Evolutionary conservation across 2,888 invertebrate species (phyloP).

Genomic region (Drosophila colorata): DNA sequence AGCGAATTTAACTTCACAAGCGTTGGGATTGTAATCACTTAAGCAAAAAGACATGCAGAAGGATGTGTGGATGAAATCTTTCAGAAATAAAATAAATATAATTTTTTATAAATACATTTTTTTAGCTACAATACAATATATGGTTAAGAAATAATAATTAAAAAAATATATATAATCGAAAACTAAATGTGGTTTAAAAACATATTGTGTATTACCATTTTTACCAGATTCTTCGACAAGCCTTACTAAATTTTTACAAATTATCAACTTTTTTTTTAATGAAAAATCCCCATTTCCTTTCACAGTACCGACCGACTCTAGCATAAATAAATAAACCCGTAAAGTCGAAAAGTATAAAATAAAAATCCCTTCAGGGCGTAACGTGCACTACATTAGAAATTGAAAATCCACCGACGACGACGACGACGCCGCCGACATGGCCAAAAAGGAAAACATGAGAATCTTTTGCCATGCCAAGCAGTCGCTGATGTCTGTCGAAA

Average conservation of each 20-base stretch:
- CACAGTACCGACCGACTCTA: slow-evolving; percentile 51
- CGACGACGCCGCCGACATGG: slow-evolving; percentile 34
- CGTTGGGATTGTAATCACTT: background rate
- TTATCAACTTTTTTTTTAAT: too few relatives aligned
- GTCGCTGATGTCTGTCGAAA: slow-evolving; percentile 36
- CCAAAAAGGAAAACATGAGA: slow-evolving; percentile 70
- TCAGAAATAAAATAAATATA: too few relatives aligned
- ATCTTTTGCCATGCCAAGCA: slow-evolving; percentile 62
- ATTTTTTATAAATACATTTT: too few relatives aligned
- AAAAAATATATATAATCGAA: too few relatives aligned
- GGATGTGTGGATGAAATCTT: too few relatives aligned
- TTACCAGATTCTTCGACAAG: too few relatives aligned
- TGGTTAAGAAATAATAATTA: too few relatives aligned
- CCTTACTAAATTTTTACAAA: too few relatives aligned
- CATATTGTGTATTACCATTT: too few relatives aligned
- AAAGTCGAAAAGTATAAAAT: slow-evolving; percentile 58
- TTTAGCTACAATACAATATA: too few relatives aligned
- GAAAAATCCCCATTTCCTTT: background rate
- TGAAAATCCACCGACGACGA: slow-evolving; percentile 76
- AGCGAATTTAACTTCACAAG: background rate
- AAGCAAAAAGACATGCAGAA: too few relatives aligned
- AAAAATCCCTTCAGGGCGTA: slow-evolving; percentile 78
- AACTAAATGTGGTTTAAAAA: too few relatives aligned
- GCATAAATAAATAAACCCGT: slow-evolving; percentile 74
- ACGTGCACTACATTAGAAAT: slow-evolving; percentile 82